Evolutionary conservation across 37 sponge, comb jelly and placozoan species (phyloP).

Genomic region (Chondrilla cf. caribensis): DNA sequence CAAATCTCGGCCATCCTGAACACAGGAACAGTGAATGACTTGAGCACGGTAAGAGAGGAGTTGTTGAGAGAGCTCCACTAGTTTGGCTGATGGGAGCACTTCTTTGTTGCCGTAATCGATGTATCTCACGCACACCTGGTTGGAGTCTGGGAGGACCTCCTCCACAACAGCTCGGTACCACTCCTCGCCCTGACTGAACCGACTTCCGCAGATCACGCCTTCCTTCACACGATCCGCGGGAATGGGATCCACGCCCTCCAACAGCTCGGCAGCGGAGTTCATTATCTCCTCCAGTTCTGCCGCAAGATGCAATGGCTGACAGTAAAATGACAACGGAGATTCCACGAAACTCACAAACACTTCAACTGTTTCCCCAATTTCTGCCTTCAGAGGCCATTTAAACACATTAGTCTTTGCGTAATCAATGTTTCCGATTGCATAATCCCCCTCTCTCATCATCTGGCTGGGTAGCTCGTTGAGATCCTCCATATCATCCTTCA

Average conservation of each 20-base stretch:
- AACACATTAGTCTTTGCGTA: not conserved
- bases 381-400: conserved; percentile 17
- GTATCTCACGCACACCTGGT: conserved; percentile 33
- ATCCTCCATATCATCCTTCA: not conserved
- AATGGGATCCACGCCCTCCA: conserved; percentile 7
- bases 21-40: conserved; percentile 63
- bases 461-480: not conserved
- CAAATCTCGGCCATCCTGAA: not conserved
- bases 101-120: conserved; percentile 82
- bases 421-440: too few relatives aligned
- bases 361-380: conserved; percentile 26
- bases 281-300: conserved; percentile 67
- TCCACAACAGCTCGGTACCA: conserved; percentile 77
- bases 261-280: conserved; percentile 8
- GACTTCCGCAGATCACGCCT: conserved; percentile 45
- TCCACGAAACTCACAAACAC: conserved; percentile 46
- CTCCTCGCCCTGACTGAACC: conserved; percentile 49
- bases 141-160: conserved; percentile 2
- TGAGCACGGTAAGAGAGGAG: conserved; percentile 57
- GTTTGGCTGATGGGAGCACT: conserved; percentile 4
- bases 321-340: conserved; percentile 65
- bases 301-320: conserved; percentile 66
- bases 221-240: not conserved
- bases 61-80: conserved; percentile 36
- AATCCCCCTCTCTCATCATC: not conserved